Conservation (phyloP, 2,113 vertebrate species). For the Callopanchax toddi region DNA sequence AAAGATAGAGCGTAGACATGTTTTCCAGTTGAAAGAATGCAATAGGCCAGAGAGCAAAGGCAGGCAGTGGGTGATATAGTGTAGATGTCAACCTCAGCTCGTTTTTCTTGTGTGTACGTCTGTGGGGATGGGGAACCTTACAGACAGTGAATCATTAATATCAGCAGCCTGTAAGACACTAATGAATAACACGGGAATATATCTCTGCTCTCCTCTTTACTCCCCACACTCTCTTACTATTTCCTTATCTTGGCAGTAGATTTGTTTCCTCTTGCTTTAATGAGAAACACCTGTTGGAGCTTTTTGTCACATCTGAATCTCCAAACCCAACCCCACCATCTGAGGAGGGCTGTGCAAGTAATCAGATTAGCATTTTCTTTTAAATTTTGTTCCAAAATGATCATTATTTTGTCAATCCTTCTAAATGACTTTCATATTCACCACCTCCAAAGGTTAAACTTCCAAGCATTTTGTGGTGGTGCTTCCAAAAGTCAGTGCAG, state of each 20-base stretch:
- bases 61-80: slow-evolving; percentile 11
- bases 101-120: slow-evolving; percentile 15
- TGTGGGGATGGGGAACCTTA: slow-evolving; percentile 23
- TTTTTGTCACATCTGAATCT: slow-evolving; percentile 47
- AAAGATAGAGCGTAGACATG: slow-evolving; percentile 10
- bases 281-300: slow-evolving; percentile 75
- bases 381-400: no score
- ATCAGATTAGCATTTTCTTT: no score
- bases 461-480: no score
- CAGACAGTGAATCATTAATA: slow-evolving; percentile 66
- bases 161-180: slow-evolving; percentile 64
- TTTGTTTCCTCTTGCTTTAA: slow-evolving; percentile 55
- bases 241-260: slow-evolving; percentile 24
- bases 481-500: no score
- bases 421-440: no score
- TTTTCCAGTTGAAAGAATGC: slow-evolving; percentile 20
- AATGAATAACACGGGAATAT: slow-evolving; percentile 73
- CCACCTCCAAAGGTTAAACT: no score
- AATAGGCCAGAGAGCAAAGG: slow-evolving; percentile 6
- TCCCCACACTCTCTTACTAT: slow-evolving; percentile 26
- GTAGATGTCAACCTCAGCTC: slow-evolving; percentile 17
- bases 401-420: no score
- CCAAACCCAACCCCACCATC: not conserved
- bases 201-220: slow-evolving; percentile 40
- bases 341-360: no score